Base-by-base conservation (phyloP, 2,113 vertebrate genomes). In the Bubo scandiacus region DNA sequence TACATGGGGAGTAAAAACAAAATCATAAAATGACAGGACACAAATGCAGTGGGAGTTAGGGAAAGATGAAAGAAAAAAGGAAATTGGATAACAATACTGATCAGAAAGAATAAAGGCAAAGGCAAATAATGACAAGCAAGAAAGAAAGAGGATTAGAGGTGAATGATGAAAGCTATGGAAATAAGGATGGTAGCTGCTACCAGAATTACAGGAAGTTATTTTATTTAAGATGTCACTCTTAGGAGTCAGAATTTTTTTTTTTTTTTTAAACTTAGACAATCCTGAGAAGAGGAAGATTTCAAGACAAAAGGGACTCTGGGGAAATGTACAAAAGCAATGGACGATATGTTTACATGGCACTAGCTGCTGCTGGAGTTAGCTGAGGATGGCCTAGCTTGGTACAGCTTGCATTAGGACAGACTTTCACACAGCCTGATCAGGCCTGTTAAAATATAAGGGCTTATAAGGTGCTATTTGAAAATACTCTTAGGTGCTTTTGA, bases 121-220 rank as follows among this genome's bases (percentile, higher is more conserved):
- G 92, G 94, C 88, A 96, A 97, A 96, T 96, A 91, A 81, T 95
- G 95, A 73, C 95, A 97, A 97, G 79, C 54, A 94, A 86, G 77
- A 68, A 95, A 92, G 88, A 85, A 92, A 91, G 72, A 91, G 85
- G 89, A 96, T 92, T 94, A 96, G 87, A 91, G 82, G 32, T 94
- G 89, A 96, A 87, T 94, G 97, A 97, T 96, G 91, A 97, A 98
- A 97, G 96, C 90, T 94, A 94, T 95, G 94, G 96, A 97, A 97
- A 97, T 95, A 86, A 91, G 93, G 68, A 72, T 77, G 12, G 57
- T 70, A 83, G 79, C 83, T 92, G 84, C 89, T 94, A 82, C 77
- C 45, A 88, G 68, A 91, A 54, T 71, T 85, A 90, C 36, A 74
- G 77, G 34, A 92, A 89, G 77, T 66, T 88, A 74, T 92, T 96